These are phyloP conservation scores for Poecile atricapillus DNA, from an alignment of 2,113 vertebrate genomes.

Conservation along the genomic window DNA sequence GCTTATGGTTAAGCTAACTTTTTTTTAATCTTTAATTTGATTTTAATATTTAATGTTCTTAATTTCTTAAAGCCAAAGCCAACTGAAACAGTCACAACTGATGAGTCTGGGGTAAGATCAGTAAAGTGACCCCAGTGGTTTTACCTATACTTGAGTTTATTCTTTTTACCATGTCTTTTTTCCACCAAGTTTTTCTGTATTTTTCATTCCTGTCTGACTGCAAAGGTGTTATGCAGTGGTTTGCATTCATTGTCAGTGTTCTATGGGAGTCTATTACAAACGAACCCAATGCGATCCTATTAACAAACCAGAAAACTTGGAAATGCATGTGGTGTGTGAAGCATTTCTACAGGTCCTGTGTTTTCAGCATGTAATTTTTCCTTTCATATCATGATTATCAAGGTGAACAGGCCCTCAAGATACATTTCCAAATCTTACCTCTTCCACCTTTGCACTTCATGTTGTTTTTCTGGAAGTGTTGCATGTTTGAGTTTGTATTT, in stretches of 20 bases:
- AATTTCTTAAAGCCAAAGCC: constrained; percentile 92
- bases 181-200: constrained; percentile 70
- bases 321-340: constrained; percentile 79
- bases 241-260: constrained; percentile 72
- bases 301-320: constrained; percentile 69
- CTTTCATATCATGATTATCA: constrained; percentile 73
- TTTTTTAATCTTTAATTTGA: constrained; percentile 67
- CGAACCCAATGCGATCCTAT: constrained; percentile 63
- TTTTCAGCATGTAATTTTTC: constrained; percentile 74
- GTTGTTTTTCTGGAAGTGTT: constrained; percentile 75
- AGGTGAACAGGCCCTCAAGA: constrained; percentile 67
- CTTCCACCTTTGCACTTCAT: constrained; percentile 70
- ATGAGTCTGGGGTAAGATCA: constrained; percentile 97
- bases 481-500: constrained; percentile 61
- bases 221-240: constrained; percentile 72
- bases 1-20: constrained; percentile 42
- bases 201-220: constrained; percentile 72
- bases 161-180: constrained; percentile 76
- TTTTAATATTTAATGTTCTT: constrained; percentile 77
- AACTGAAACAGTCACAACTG: constrained; percentile 97
- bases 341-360: constrained; percentile 69
- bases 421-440: constrained; percentile 73
- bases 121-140: constrained; percentile 74
- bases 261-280: constrained; percentile 53
- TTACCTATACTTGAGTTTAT: constrained; percentile 81